Base-by-base conservation (phyloP, 2,888 invertebrate genomes). In the Chaitophorus viminalis region DNA sequence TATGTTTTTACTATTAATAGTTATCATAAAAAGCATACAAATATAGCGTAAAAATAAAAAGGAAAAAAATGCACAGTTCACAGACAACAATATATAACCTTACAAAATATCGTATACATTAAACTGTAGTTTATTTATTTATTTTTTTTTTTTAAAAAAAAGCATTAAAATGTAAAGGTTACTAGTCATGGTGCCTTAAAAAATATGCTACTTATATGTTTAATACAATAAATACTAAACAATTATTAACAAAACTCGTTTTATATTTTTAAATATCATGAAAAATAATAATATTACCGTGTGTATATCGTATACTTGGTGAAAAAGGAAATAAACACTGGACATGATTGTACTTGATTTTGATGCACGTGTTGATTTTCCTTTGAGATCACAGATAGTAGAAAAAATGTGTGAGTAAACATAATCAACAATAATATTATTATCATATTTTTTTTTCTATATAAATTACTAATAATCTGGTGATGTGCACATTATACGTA, bases 401-500 rank as follows among this genome's bases (percentile, higher is more conserved):
- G 72, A 77, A 85, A 84, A 86, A 81, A 79, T 65, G 74, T 74
- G 72, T 79, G 74, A 79, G 65, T 87, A 81, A 87, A 81, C 87
- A 81, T 87, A 81, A 87, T 65, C 87, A 87, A 87, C 87, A 87
- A 87, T 78, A 78, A 85, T 72, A 87, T 81, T 60, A 54, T 86
- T 81, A 81, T 77, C 46, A 77, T 85, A 52, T 77, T 85, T 85
- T 85, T 85, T 84, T 76, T 65, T 39, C 81, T 87, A 87, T 65
- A 81, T 79, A 87, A 87, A 87, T 87, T 87, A 81, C 87, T 87
- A 87, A 87, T 74, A 87, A 87, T 81, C 87, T 87, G 87, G 87
- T 87, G 87, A 87, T 87, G 87, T 87, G 87, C 87, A 87, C 81
- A 87, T 81, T 87, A 87, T 87, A 87, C 87, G 87, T 87, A 87